Evolutionary conservation across 1,140 invertebrate species (phyloP), one percentile per base, ranked within the genome.

Genomic region (Drosophila serrata): DNA sequence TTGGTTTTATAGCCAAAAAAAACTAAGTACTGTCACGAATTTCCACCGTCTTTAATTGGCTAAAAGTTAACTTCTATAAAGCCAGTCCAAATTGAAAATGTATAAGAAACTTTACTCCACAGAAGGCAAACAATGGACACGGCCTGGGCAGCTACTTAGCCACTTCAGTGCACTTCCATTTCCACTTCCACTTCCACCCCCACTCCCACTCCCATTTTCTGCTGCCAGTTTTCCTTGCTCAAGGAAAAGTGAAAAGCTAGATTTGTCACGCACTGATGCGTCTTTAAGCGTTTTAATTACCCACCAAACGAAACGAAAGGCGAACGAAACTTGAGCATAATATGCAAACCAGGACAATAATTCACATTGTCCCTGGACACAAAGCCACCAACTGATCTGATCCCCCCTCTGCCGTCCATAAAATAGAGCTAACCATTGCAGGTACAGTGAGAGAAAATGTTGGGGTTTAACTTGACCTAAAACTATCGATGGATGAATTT

Each of bases 201-300:
- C 8, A 51, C 17, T 19, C 13, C 43, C 70, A 79, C 57, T 61
- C 37, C 46, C 46, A 35, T n/a, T 29, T 45, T 53, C 37, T 45
- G 70, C 48, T 24, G 22, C 6, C 69, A 15, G 43, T 45, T 62
- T 65, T 27, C 35, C 49, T 19, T 19, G 11, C 27, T 72, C 61
- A 59, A 72, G 73, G 78, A 90, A 91, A 90, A 90, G 87, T 90
- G 87, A 90, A 90, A 90, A 90, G 87, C 80, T 82, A 91, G 87
- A 90, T 90, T 90, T 90, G 87, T 90, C 87, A 90, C 87, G 87
- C 87, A 81, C 87, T 90, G 87, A 91, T 91, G 87, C 87, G 82
- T 82, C 87, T 90, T 86, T 82, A 90, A 90, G 87, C 87, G 82
- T 90, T 90, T 90, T 90, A 90, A 90, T 90, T 90, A 90, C 87